Evolutionary conservation across 2,888 invertebrate genomes (phyloP), one percentile per base, ranked within the genome.

Genomic region (Scotopteryx bipunctaria): DNA sequence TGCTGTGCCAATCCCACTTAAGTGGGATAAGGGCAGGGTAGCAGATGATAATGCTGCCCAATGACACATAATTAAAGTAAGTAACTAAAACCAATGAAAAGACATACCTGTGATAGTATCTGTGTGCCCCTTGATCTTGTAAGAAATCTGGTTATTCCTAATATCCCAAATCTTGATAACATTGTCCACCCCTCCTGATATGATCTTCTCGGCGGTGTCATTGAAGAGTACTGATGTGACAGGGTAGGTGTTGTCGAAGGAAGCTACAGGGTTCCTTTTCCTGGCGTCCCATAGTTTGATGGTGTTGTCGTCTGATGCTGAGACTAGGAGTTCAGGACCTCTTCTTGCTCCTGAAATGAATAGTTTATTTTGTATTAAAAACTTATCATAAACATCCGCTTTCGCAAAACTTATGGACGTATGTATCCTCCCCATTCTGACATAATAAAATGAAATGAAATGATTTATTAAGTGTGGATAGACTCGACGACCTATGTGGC

Each of bases 111-210:
- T 99, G 3, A 99, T 93, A 0, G 99, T 98, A 73, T 99, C 99
- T 0, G 96, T 95, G 71, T 99, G 99, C 0, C 99, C 99, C 63
- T 95, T 93, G 73, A 99, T 91, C 61, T 93, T 93, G 74, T 97
- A 97, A 0, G 96, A 82, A 37, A 97, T 86, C 50, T 95, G 95
- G 74, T 95, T 96, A 76, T 97, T 98, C 44, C 99, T 91, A 32
- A 98, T 91, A 81, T 99, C 99, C 99, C 99, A 99, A 0, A 99
- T 95, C 92, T 98, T 99, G 5, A 99, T 94, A 56, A 98, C 96
- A 82, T 99, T 99, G 78, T 99, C 99, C 47, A 99, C 95, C 2
- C 99, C 99, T 0, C 96, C 98, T 3, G 96, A 96, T 57, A 99
- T 95, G 2, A 99, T 93, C 81, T 97, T 97, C 70, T 99, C 99